phyloP scores from a whole-genome alignment of 2,797 vertebrate genomes.

The Chelmon rostratus region DNA sequence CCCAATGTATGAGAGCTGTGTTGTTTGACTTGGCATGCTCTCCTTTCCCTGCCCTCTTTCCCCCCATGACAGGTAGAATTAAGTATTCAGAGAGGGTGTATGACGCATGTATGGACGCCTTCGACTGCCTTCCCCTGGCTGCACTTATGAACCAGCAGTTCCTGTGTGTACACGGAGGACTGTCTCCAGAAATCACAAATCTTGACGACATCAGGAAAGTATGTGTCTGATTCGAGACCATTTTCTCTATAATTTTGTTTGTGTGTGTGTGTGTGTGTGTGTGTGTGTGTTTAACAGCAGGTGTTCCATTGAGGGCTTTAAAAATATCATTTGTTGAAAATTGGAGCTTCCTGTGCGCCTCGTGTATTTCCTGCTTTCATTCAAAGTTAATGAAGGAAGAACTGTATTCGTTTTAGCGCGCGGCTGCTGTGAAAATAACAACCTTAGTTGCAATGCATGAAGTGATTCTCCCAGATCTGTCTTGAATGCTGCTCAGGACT shows the following conservation, averaged over 20 bases:
- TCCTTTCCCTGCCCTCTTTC: constrained; percentile 57
- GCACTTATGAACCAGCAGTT: constrained; percentile 99
- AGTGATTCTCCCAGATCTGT: constrained; percentile 31
- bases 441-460: constrained; percentile 31
- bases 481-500: constrained; percentile 38
- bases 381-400: constrained; percentile 38
- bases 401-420: constrained; percentile 23
- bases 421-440: constrained; percentile 41
- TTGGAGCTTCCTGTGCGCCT: constrained; percentile 17
- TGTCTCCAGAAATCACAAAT: constrained; percentile 99
- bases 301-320: constrained; percentile 28
- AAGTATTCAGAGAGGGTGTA: constrained; percentile 99
- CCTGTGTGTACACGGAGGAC: constrained; percentile 97
- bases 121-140: constrained; percentile 98
- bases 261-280: constrained; percentile 25
- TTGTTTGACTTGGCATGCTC: constrained; percentile 76
- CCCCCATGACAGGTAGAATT: constrained; percentile 94
- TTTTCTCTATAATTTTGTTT: constrained; percentile 44
- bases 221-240: constrained; percentile 82
- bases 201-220: constrained; percentile 99
- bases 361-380: constrained; percentile 33
- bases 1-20: constrained; percentile 58
- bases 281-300: constrained; percentile 35
- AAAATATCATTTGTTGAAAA: constrained; percentile 40
- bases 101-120: constrained; percentile 99